Evolutionary conservation across 2,113 vertebrate genomes (phyloP), one percentile per base, ranked within the genome.

Genomic region (Abramis brama): DNA sequence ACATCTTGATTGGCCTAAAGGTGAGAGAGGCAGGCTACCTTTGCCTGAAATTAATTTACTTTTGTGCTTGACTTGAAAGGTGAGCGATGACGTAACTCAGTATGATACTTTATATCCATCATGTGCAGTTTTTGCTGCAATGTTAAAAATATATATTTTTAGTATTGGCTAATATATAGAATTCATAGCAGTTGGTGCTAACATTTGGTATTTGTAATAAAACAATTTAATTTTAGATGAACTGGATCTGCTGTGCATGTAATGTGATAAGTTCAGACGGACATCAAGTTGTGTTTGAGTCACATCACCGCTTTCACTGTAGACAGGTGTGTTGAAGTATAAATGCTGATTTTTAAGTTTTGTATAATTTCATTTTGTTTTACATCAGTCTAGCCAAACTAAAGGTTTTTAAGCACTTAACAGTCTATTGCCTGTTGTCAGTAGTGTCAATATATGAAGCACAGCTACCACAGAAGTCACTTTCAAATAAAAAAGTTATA

Each of bases 1-100:
- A 59, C 27, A 78, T 77, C 75, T 8, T 57, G 27, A 57, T 78
- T 78, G 76, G 76, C 76, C 30, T 59, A 12, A 78, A 78, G 75
- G 30, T 78, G 76, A 59, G 27, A 30, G 4, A 78, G 70, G 70
- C 70, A 73, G 23, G 36, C 57, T 19, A 39, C 77, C 33, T n/a
- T 13, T 60, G 33, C 12, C 15, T 62, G 57, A 39, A 79, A 25
- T 30, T 4, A 6, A 27, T 21, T 66, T n/a, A 75, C 73, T 75
- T 47, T 50, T 75, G 23, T 1, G 2, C 4, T 43, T 43, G 36
- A 71, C 21, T 43, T 43, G 70, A 73, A 47, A 27, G 12, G 39
- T 45, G 23, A 74, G n/a, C 6, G 0, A 27, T 25, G 13, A 17
- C 0, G 6, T 75, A 74, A 2, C 55, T 57, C 55, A 27, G 0